Conservation (phyloP, 2,888 invertebrate species). For the Anticlea derivata region DNA sequence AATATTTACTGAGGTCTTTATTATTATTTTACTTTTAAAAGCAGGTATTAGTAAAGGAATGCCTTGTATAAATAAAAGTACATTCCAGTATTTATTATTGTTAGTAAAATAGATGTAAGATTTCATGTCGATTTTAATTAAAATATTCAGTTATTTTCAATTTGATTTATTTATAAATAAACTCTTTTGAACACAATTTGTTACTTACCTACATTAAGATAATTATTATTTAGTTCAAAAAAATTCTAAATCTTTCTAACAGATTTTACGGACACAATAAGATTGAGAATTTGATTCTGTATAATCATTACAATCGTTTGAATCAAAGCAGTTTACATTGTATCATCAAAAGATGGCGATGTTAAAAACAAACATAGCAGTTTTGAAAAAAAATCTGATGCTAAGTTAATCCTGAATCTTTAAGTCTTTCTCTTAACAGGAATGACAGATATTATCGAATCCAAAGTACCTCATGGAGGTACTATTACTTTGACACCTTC, state of each 20-base stretch:
- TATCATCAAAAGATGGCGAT: too few relatives aligned
- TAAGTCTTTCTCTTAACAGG: not conserved
- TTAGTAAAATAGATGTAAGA: conserved; percentile 20
- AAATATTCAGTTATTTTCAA: conserved; percentile 13
- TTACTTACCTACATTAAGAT: conserved; percentile 9
- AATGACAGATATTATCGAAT: not conserved
- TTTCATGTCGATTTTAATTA: conserved; percentile 28
- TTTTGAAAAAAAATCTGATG: too few relatives aligned
- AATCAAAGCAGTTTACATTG: too few relatives aligned
- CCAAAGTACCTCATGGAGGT: conserved; percentile 3
- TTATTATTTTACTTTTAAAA: conserved; percentile 7
- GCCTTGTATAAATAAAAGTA: conserved; percentile 18
- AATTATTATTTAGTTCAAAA: too few relatives aligned
- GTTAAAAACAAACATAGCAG: too few relatives aligned
- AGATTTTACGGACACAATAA: not conserved
- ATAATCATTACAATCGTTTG: too few relatives aligned
- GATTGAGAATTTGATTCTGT: not conserved
- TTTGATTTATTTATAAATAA: conserved; percentile 20
- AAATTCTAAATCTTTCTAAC: not conserved
- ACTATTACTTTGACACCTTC: not conserved
- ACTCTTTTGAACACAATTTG: conserved; percentile 20
- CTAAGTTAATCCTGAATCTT: too few relatives aligned
- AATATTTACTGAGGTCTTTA: not conserved
- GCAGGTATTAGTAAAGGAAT: conserved; percentile 1
- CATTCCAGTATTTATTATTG: conserved; percentile 27